These are phyloP conservation scores for Galago senegalensis DNA, from an alignment of 2,797 vertebrate genomes.

Conservation along the genomic window DNA sequence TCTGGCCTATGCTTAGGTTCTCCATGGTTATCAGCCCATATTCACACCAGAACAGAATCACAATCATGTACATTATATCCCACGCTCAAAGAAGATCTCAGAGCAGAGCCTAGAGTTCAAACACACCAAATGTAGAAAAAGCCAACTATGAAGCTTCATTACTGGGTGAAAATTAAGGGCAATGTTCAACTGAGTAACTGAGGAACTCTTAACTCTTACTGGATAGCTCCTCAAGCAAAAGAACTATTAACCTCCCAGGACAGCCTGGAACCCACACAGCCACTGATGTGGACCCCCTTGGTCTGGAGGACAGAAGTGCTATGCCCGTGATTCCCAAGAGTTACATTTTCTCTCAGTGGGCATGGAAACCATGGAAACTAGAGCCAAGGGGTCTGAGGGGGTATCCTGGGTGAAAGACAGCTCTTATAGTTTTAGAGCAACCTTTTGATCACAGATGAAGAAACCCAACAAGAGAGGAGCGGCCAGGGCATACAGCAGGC, in stretches of 20 bases:
- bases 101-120: background rate
- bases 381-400: conserved; percentile 86
- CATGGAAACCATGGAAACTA: conserved; percentile 69
- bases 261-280: background rate
- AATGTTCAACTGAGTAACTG: background rate
- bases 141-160: background rate
- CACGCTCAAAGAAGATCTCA: background rate
- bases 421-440: conserved; percentile 86
- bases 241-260: background rate
- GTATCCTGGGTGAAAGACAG: conserved; percentile 88
- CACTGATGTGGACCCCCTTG: background rate
- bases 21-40: background rate
- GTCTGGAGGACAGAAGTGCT: conserved; percentile 25
- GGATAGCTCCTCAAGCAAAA: background rate
- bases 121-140: background rate
- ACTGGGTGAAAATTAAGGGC: background rate
- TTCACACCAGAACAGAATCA: background rate
- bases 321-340: conserved; percentile 31
- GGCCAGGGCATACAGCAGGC: conserved; percentile 79
- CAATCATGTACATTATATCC: background rate
- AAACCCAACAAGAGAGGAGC: conserved; percentile 47
- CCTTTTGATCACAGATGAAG: conserved; percentile 89
- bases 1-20: background rate
- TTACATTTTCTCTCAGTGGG: conserved; percentile 76
- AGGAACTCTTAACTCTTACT: background rate